Percentiles rank a stretch among this genome's conserved stretches.
These are phyloP conservation scores for Acleris holmiana DNA, from an alignment of 2,888 invertebrate species.

Conservation along the genomic window DNA sequence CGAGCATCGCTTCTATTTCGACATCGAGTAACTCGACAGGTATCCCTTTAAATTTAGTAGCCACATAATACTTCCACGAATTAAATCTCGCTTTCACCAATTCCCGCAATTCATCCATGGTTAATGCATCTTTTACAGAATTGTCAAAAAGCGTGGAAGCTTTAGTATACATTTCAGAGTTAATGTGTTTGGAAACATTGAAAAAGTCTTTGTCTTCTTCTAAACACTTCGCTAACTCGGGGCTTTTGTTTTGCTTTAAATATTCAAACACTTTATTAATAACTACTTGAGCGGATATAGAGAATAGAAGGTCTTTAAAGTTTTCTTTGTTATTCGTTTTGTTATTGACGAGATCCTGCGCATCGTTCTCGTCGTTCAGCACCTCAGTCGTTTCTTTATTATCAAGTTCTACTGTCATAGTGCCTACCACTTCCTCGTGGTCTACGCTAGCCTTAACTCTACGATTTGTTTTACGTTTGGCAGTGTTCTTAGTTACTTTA, in stretches of 20 bases:
- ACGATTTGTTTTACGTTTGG: slow-evolving; percentile 71
- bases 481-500: slow-evolving; percentile 76
- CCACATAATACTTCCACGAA: slow-evolving; percentile 70
- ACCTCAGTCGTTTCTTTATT: slow-evolving; percentile 65
- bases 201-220: slow-evolving; percentile 64
- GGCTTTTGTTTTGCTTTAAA: slow-evolving; percentile 65
- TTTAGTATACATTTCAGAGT: slow-evolving; percentile 64
- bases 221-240: slow-evolving; percentile 63
- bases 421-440: slow-evolving; percentile 56
- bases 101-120: slow-evolving; percentile 68
- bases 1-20: slow-evolving; percentile 69
- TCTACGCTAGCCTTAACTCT: slow-evolving; percentile 64
- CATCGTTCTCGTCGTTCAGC: slow-evolving; percentile 66
- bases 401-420: slow-evolving; percentile 70
- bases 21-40: slow-evolving; percentile 66
- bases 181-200: slow-evolving; percentile 57
- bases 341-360: slow-evolving; percentile 60
- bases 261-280: slow-evolving; percentile 74
- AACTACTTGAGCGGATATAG: slow-evolving; percentile 72
- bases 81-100: slow-evolving; percentile 64
- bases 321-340: slow-evolving; percentile 61
- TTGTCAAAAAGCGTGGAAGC: slow-evolving; percentile 68
- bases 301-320: slow-evolving; percentile 68
- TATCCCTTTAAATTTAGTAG: slow-evolving; percentile 65
- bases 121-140: slow-evolving; percentile 69